These are phyloP conservation scores for Listronotus bonariensis DNA, from an alignment of 1,140 invertebrate genomes.

Conservation along the genomic window DNA sequence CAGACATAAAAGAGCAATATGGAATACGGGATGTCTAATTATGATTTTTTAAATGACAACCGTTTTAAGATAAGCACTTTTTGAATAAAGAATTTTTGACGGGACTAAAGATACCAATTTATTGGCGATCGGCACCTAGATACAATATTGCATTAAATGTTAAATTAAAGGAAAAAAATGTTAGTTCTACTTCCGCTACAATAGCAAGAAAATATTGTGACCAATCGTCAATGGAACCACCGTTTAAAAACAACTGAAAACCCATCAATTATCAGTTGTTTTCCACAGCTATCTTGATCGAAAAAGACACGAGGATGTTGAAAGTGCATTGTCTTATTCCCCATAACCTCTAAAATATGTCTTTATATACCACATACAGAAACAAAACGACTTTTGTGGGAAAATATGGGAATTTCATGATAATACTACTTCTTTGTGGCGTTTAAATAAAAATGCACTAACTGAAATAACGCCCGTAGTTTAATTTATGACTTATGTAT, in stretches of 20 bases:
- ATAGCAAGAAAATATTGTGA: background rate
- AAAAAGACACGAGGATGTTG: conserved; percentile 34
- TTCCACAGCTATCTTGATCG: conserved; percentile 30
- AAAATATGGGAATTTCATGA: conserved; percentile 33
- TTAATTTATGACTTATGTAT: background rate
- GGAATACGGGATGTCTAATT: too few relatives aligned
- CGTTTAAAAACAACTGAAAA: conserved; percentile 22
- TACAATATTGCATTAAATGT: too few relatives aligned
- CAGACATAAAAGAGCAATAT: too few relatives aligned
- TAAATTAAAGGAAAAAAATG: too few relatives aligned
- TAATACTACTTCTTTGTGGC: conserved; percentile 33
- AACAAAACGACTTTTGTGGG: conserved; percentile 24
- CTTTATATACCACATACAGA: conserved; percentile 31
- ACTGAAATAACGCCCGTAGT: background rate
- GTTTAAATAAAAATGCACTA: background rate
- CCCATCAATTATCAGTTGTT: conserved; percentile 31
- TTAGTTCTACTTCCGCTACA: too few relatives aligned
- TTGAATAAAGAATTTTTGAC: too few relatives aligned
- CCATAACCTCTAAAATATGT: conserved; percentile 36
- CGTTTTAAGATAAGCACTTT: too few relatives aligned
- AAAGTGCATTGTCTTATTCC: conserved; percentile 33
- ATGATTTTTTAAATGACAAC: too few relatives aligned
- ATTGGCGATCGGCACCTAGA: too few relatives aligned
- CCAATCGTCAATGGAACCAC: background rate
- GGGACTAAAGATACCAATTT: too few relatives aligned